Base-by-base conservation (phyloP, 2,113 vertebrate genomes). In the Lates calcarifer region DNA sequence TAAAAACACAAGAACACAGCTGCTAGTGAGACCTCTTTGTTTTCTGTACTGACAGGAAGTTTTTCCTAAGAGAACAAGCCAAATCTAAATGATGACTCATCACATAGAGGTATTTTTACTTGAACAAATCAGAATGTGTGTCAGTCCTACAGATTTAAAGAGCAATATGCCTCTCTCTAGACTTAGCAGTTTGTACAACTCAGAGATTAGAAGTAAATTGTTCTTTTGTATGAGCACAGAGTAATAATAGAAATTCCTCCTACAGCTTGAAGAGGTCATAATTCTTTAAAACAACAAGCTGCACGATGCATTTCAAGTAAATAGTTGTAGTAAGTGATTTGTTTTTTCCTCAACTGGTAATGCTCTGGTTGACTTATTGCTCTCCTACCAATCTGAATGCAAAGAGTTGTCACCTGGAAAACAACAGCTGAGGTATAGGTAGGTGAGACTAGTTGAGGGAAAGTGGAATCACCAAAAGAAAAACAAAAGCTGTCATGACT, bases 141-240 rank as follows among this genome's bases (percentile, higher is more conserved):
- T 55, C 43, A n/a, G 5, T 20, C 7, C 37, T n/a, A 5, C 37
- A 64, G 7, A 35, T 57, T 56, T 72, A 14, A 74, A 55, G 37
- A 57, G 28, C 11, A 76, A 37, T n/a, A n/a, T 35, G 15, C 60
- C 35, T 58, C 28, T 61, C 22, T 78, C 26, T 51, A 66, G 33
- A 45, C 26, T 65, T 9, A 2, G 12, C 33, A 43, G 22, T 63
- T 66, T 66, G n/a, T 43, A 18, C 17, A 37, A 37, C 41, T 26
- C 20, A 11, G 7, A 35, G 18, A 31, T 77, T 11, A 20, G 9
- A 18, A 28, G 14, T n/a, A 43, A 17, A 6, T 10, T 28, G 15
- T n/a, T 43, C 2, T 35, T 39, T 47, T n/a, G 28, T 12, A 26
- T 1, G 26, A 28, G 22, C 7, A 12, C 0, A 20, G n/a, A 53